These are phyloP conservation scores for Ondatra zibethicus DNA, from an alignment of 2,113 vertebrate species.

Conservation along the genomic window DNA sequence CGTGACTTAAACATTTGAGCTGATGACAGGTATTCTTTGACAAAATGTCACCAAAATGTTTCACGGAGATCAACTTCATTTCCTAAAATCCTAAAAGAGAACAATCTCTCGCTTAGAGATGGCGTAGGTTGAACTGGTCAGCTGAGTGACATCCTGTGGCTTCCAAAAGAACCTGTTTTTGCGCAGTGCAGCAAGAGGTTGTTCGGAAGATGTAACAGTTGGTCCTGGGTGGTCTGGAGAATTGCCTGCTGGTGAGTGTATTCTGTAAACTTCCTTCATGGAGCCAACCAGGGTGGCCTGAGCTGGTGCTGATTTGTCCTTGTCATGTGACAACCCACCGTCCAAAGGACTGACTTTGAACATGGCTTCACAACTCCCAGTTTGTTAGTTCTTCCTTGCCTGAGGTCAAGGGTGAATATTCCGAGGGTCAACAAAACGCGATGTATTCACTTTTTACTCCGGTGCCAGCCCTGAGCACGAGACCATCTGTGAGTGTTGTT, in stretches of 20 bases:
- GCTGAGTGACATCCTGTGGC: neutral
- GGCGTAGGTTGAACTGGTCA: neutral
- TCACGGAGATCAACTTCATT: neutral
- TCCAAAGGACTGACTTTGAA: neutral
- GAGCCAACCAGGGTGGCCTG: neutral
- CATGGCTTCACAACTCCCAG: fast-evolving
- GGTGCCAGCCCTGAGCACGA: neutral
- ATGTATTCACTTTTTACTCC: neutral
- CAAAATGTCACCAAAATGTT: conserved; percentile 2
- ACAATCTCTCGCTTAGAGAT: neutral
- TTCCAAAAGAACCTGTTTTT: conserved; percentile 44
- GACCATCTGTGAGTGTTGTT: neutral
- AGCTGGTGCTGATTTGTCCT: neutral
- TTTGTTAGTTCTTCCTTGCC: neutral
- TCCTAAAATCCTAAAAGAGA: neutral
- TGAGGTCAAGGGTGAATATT: neutral
- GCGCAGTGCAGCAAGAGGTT: neutral
- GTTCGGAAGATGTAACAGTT: neutral
- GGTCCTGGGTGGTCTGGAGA: neutral
- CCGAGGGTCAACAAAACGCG: neutral
- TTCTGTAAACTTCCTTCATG: neutral
- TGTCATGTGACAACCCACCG: neutral
- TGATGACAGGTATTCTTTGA: neutral
- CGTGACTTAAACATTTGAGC: neutral
- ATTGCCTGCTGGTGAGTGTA: neutral